Evolutionary conservation across 1,140 invertebrate genomes (phyloP).

Genomic region (Drosophila baimaii): DNA sequence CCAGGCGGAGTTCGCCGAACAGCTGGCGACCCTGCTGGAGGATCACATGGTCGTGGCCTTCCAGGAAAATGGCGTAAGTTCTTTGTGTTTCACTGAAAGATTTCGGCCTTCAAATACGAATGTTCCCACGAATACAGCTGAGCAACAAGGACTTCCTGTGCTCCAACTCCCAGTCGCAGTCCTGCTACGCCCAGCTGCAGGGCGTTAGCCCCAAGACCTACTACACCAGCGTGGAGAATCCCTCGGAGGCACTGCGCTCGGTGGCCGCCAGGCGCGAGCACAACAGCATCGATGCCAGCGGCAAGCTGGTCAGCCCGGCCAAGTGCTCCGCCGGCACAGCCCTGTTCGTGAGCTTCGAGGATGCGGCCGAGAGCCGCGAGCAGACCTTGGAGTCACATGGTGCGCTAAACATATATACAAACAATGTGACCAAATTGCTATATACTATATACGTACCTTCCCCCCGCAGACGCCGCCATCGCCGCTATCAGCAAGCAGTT

Average conservation of each 20-base stretch:
- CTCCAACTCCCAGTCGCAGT: constrained; percentile 55
- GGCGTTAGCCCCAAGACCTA: constrained; percentile 73
- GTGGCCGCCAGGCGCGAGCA: constrained; percentile 56
- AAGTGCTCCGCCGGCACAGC: constrained; percentile 66
- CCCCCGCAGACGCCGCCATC: constrained; percentile 72
- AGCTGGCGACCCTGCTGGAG: constrained; percentile 57
- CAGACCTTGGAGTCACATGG: constrained; percentile 85
- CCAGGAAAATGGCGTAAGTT: constrained; percentile 80
- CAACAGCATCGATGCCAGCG: constrained; percentile 64
- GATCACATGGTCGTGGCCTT: constrained; percentile 81
- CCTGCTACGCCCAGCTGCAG: constrained; percentile 74
- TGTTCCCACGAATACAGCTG: constrained; percentile 38
- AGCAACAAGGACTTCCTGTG: constrained; percentile 75
- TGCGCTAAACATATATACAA: constrained; percentile 52
- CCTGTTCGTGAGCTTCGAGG: constrained; percentile 84
- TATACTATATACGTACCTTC: neutral
- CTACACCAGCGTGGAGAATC: constrained; percentile 77
- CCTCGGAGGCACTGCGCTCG: constrained; percentile 67
- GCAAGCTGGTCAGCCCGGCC: constrained; percentile 59
- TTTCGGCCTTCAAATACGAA: neutral
- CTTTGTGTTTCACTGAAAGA: neutral
- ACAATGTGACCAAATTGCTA: constrained; percentile 10
- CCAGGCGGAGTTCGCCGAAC: constrained; percentile 63
- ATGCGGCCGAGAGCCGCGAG: constrained; percentile 79
- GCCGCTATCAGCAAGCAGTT: constrained; percentile 66